phyloP scores from a whole-genome alignment of 1,140 invertebrate species.

The Leptinotarsa texana region DNA sequence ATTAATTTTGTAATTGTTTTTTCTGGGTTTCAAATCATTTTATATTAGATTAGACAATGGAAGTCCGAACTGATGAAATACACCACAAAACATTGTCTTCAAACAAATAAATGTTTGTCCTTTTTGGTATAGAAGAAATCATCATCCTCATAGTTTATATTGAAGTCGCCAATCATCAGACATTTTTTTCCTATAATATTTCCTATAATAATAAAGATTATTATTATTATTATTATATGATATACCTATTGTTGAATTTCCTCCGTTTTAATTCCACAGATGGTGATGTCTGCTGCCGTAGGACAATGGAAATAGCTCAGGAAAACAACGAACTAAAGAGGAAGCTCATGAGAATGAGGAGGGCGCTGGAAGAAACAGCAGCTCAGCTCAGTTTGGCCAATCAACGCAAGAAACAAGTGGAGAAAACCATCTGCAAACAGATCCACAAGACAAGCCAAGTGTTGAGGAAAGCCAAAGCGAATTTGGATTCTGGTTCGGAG shows the following conservation, averaged over 20 bases:
- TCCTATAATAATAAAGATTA: too few relatives aligned
- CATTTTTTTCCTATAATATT: too few relatives aligned
- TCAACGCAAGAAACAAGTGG: constrained; percentile 62
- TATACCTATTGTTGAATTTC: neutral
- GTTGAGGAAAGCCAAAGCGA: constrained; percentile 63
- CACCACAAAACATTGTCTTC: too few relatives aligned
- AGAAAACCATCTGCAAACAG: constrained; percentile 66
- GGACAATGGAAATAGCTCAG: constrained; percentile 59
- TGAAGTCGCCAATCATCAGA: too few relatives aligned
- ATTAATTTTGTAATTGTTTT: too few relatives aligned
- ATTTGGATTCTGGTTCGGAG: constrained; percentile 57
- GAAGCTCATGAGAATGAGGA: constrained; percentile 61
- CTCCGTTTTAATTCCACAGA: constrained; percentile 40
- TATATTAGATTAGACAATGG: too few relatives aligned
- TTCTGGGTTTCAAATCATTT: too few relatives aligned
- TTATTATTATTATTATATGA: too few relatives aligned
- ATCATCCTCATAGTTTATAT: too few relatives aligned
- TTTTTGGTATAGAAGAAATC: too few relatives aligned
- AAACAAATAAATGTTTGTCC: too few relatives aligned
- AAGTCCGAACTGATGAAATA: too few relatives aligned
- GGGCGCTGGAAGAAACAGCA: constrained; percentile 63
- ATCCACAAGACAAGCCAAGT: constrained; percentile 67
- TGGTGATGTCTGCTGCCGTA: constrained; percentile 45
- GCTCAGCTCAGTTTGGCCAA: constrained; percentile 62
- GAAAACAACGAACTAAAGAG: constrained; percentile 63